Evolutionary conservation across 2,113 vertebrate genomes (phyloP), one percentile per base, ranked within the genome.

Genomic region (Xiphophorus hellerii): DNA sequence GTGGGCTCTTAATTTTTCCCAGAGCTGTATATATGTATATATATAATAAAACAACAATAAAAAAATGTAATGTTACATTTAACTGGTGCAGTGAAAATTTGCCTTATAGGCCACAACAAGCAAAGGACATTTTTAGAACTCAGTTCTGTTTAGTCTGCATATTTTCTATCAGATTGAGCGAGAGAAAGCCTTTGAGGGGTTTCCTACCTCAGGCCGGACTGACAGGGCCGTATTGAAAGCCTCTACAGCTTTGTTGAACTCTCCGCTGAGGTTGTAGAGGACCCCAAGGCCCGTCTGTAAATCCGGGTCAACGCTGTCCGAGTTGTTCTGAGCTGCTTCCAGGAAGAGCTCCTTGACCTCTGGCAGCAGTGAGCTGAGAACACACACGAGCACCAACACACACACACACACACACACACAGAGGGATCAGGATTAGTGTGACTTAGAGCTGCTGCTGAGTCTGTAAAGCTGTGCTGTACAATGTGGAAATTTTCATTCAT

Each of bases 161-260:
- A 2, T 76, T 64, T 58, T n/a, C 25, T n/a, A 17, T 17, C 14
- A 58, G 42, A 33, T 31, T 33, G 3, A 48, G n/a, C 37, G 61
- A 37, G 51, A 7, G 20, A 22, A 3, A 30, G 29, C 14, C 37
- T 13, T 7, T 20, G 61, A 15, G 65, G 29, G 20, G 39, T n/a
- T 10, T 76, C 39, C 13, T 95, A 99, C 98, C 96, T 99, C 96
- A 13, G 98, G 98, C 83, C 98, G 95, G 82, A 97, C 97, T 67
- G 97, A 96, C 89, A 99, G 95, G 62, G 98, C 98, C 28, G 96
- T 96, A 15, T 97, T 98, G 89, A 99, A 99, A 76, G 97, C 97
- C 62, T 98, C 98, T 80, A 99, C 97, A 25, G 98, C 98, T 95
- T 97, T 96, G 90, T 97, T 97, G 90, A 98, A 99, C 94, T 99